Base-by-base conservation (phyloP, 2,113 vertebrate species). In the Dermatemys mawii region DNA sequence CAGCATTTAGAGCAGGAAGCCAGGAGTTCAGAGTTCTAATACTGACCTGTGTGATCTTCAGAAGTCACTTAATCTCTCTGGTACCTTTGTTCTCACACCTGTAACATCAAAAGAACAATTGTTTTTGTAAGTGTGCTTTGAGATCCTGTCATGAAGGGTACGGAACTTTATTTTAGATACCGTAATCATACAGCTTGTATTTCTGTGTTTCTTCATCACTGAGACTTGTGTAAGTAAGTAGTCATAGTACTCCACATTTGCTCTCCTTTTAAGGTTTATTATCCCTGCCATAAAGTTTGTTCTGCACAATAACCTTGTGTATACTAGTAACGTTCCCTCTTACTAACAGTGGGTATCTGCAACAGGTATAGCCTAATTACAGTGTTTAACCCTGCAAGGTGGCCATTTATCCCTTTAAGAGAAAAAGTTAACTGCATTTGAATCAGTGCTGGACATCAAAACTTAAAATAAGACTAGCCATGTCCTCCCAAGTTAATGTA, bases 391-490 rank as follows among this genome's bases (percentile, higher is more conserved):
- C 22, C 24, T 41, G 38, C 21, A 75, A 75, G 70, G 17, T 75
- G 38, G 5, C n/a, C 8, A 5, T n/a, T 67, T 67, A 38, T 35
- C 24, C 73, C 44, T 57, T 21, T 12, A 41, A 70, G 57, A 53
- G 32, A 35, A 70, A 91, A 22, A 19, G 83, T 6, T 0, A 1
- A 5, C 0, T 0, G 51, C 44, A 11, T 44, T 75, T 44, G 38
- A 44, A 75, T 75, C 70, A 75, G 21, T 38, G 21, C 70, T 67
- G 35, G 32, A 16, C 35, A 67, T n/a, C 14, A n/a, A 67, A 35
- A 67, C 27, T 57, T 57, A 29, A 32, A 67, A 67, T 13, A 16
- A 67, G 32, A 70, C 70, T 75, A 26, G 21, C 70, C 12, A 44
- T 26, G 9, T 75, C 22, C n/a, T 19, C 16, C 7, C 60, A 17